phyloP scores from a whole-genome alignment of 2,888 invertebrate genomes.

The Harmothoe impar region DNA sequence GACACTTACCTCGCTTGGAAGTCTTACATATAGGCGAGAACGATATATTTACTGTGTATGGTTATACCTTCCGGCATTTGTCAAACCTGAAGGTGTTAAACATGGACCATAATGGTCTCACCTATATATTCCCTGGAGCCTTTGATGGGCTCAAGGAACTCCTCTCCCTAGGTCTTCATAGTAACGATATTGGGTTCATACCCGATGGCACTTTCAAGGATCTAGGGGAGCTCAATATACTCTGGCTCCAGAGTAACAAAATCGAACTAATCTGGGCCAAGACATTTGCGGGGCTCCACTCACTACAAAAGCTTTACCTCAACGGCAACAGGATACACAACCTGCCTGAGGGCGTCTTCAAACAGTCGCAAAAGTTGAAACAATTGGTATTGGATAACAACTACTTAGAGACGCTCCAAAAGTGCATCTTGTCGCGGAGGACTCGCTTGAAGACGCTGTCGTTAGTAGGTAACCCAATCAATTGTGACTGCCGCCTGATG shows the following conservation, averaged over 20 bases:
- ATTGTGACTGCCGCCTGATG: slow-evolving; percentile 69
- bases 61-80: slow-evolving; percentile 68
- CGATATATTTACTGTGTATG: slow-evolving; percentile 65
- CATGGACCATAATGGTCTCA: slow-evolving; percentile 69
- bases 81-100: slow-evolving; percentile 69
- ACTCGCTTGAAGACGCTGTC: slow-evolving; percentile 68
- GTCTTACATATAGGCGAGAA: slow-evolving; percentile 70
- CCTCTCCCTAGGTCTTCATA: slow-evolving; percentile 66
- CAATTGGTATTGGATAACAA: slow-evolving; percentile 70
- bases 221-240: slow-evolving; percentile 66
- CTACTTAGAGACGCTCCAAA: slow-evolving; percentile 63
- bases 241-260: slow-evolving; percentile 69
- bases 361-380: slow-evolving; percentile 62
- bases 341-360: slow-evolving; percentile 67
- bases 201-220: slow-evolving; percentile 66
- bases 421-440: slow-evolving; percentile 66
- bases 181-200: slow-evolving; percentile 69
- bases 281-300: slow-evolving; percentile 66
- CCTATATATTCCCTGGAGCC: slow-evolving; percentile 66
- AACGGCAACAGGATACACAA: slow-evolving; percentile 67
- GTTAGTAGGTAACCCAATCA: slow-evolving; percentile 69
- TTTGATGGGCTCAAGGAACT: slow-evolving; percentile 68
- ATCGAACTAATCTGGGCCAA: slow-evolving; percentile 66
- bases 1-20: slow-evolving; percentile 68
- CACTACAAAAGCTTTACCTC: slow-evolving; percentile 68